Percentiles rank a stretch among this genome's conserved stretches.
These are phyloP conservation scores for Cepaea hortensis DNA, from an alignment of 2,888 invertebrate species.

Conservation along the genomic window DNA sequence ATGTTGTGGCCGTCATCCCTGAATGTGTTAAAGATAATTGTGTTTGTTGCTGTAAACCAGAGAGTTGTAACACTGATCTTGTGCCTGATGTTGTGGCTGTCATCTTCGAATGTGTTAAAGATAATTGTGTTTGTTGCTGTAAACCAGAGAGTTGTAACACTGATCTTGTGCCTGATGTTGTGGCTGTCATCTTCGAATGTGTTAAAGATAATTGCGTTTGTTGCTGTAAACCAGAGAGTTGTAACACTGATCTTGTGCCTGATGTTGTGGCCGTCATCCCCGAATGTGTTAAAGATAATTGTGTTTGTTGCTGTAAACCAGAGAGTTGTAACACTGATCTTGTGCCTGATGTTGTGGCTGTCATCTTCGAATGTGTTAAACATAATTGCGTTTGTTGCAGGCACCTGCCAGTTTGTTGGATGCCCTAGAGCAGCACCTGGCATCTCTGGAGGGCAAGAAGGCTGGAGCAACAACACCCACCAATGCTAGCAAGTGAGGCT, in stretches of 20 bases:
- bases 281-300: neutral
- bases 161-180: neutral
- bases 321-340: too few species aligned
- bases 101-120: neutral
- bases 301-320: neutral
- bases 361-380: neutral
- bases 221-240: neutral
- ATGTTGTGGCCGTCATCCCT: neutral
- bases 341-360: neutral
- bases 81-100: neutral
- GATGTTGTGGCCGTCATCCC: neutral
- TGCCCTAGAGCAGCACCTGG: constrained; percentile 96
- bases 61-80: too few species aligned
- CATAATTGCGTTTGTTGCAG: constrained; percentile 64
- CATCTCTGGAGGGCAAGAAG: constrained; percentile 87
- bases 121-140: neutral
- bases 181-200: neutral
- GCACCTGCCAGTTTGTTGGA: constrained; percentile 97
- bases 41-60: neutral
- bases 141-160: too few species aligned
- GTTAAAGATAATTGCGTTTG: neutral
- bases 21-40: neutral
- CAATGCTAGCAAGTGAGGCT: constrained; percentile 61
- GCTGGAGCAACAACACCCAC: constrained; percentile 58
- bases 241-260: too few species aligned